Evolutionary conservation across 2,113 vertebrate genomes (phyloP).

Genomic region (Cichladusa arquata): DNA sequence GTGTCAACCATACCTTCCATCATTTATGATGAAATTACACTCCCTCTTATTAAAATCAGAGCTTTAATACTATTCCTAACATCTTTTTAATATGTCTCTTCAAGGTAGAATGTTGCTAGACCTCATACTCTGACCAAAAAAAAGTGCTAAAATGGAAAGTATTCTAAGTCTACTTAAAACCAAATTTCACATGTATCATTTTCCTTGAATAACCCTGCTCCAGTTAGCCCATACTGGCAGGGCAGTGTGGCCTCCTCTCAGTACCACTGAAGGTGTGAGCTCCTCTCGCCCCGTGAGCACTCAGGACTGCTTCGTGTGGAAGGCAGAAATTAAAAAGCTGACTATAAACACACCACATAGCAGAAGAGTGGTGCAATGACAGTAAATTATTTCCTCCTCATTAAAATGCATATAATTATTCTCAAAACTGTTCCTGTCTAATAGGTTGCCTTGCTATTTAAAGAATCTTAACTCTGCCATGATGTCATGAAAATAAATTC

Average conservation of each 20-base stretch:
- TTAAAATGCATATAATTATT: slow-evolving; percentile 48
- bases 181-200: neutral
- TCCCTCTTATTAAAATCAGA: neutral
- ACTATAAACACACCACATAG: neutral
- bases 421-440: slow-evolving; percentile 20
- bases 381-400: slow-evolving; percentile 3
- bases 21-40: neutral
- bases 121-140: neutral
- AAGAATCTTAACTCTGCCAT: neutral
- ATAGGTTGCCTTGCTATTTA: slow-evolving; percentile 35
- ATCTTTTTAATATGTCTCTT: neutral
- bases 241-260: neutral
- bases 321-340: neutral
- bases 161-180: neutral
- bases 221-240: neutral
- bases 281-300: neutral
- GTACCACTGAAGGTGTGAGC: neutral
- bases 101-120: neutral
- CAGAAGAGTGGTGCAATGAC: neutral
- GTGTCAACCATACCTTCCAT: neutral
- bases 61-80: neutral
- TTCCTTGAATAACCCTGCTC: neutral
- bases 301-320: neutral
- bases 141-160: neutral
- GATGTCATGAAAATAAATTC: slow-evolving; percentile 54